Evolutionary conservation across 2,888 invertebrate genomes (phyloP), one percentile per base, ranked within the genome.

Genomic region (Drosophila robusta): DNA sequence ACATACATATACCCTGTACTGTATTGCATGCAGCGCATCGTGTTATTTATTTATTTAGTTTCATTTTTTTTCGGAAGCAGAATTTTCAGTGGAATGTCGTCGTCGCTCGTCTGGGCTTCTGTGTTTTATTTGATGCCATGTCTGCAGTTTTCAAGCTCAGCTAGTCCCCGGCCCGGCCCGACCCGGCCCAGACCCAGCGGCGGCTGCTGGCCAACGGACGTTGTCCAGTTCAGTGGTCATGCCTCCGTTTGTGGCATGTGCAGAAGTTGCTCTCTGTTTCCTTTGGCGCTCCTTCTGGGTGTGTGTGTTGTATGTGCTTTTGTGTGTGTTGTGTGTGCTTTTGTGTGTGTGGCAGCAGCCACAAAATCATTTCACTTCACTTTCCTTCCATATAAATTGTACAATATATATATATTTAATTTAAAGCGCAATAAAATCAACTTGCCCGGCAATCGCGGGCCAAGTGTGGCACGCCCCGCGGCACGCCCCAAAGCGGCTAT

Each of bases 401-500:
- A 76, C 79, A 81, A 76, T 87, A 12, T 34, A 34, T 34, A 75
- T 85, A 82, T 86, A 82, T 82, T 85, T 81, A 70, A 87, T 87
- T 87, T 87, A 87, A 87, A 76, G 88, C 78, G 75, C 88, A 85
- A 82, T 82, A 87, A 87, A 82, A 82, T 87, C 88, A 78, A 85
- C 70, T 87, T 67, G 77, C 64, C 63, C 39, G 50, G 46, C 57
- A 75, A 67, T 81, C 46, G 34, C 49, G 36, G n/a, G 50, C 56
- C 80, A 75, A 75, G 58, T 68, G 80, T 68, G 80, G 49, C 64
- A 70, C 55, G 70, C 70, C 70, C 42, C 47, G 22, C 16, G 7
- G 46, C 62, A 42, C 39, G 50, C 61, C 57, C 46, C 61, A 54
- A 34, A 46, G 11, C 29, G 70, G 64, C 77, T 67, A 78, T 88